Conservation (phyloP, 1,140 invertebrate species). For the Mycetomoellerius zeteki region DNA sequence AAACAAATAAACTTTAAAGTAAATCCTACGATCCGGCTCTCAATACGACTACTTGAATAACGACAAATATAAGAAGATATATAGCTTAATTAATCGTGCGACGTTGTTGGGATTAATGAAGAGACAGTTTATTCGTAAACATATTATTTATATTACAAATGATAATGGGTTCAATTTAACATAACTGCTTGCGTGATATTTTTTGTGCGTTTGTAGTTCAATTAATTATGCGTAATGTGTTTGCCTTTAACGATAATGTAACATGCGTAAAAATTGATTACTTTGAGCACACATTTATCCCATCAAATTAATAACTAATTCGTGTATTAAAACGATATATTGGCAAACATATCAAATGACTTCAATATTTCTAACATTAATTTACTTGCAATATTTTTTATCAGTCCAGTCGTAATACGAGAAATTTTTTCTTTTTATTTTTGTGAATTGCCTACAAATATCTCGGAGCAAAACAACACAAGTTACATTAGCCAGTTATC, state of each 20-base stretch:
- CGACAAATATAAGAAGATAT: neutral
- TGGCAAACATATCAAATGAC: neutral
- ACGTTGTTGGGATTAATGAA: constrained; percentile 18
- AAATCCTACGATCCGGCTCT: neutral
- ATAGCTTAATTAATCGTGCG: constrained; percentile 1
- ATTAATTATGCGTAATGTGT: neutral
- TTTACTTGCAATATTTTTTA: neutral
- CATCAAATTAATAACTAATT: neutral
- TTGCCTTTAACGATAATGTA: neutral
- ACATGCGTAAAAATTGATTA: neutral
- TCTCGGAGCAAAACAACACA: neutral
- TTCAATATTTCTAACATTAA: neutral
- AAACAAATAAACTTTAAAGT: neutral
- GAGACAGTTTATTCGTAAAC: neutral
- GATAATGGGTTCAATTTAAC: constrained; percentile 9
- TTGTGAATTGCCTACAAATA: neutral
- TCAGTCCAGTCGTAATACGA: neutral
- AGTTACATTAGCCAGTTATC: neutral
- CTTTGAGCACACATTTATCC: neutral
- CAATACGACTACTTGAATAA: neutral
- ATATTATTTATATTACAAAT: constrained; percentile 7
- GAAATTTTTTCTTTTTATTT: neutral
- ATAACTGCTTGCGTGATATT: constrained; percentile 11
- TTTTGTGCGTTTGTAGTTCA: neutral
- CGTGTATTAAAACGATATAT: neutral